Evolutionary conservation across 1,140 invertebrate genomes (phyloP).

Genomic region (Acromyrmex heyeri): DNA sequence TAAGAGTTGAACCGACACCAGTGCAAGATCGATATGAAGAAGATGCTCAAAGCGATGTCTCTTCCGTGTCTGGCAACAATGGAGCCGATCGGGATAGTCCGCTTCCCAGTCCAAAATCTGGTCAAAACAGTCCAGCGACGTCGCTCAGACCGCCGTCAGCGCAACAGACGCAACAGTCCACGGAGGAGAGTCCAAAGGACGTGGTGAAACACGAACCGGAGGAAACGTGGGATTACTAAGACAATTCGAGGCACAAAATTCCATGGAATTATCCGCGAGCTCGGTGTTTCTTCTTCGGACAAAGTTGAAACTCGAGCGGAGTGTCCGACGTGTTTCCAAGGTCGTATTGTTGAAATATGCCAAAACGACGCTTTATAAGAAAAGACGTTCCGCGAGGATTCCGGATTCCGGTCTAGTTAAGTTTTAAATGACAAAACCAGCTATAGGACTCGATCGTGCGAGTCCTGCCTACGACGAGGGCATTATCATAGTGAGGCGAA

Average conservation of each 20-base stretch:
- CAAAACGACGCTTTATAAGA: slow-evolving; percentile 70
- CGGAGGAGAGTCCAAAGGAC: slow-evolving; percentile 83
- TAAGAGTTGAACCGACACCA: slow-evolving; percentile 91
- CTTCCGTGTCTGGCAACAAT: slow-evolving; percentile 86
- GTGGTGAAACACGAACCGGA: slow-evolving; percentile 85
- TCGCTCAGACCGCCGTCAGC: slow-evolving; percentile 81
- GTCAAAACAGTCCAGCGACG: slow-evolving; percentile 81
- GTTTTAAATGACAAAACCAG: slow-evolving; percentile 83
- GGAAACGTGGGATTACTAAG: slow-evolving; percentile 85
- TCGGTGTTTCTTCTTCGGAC: slow-evolving; percentile 18
- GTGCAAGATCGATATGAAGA: slow-evolving; percentile 88
- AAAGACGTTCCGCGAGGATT: slow-evolving; percentile 52
- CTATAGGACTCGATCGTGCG: slow-evolving; percentile 84
- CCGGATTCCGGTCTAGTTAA: slow-evolving; percentile 77
- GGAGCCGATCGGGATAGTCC: slow-evolving; percentile 82
- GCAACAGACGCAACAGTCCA: slow-evolving; percentile 78
- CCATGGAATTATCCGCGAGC: slow-evolving; percentile 33
- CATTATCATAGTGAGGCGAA: slow-evolving; percentile 81
- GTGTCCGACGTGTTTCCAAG: slow-evolving; percentile 20
- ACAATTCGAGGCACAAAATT: slow-evolving; percentile 16
- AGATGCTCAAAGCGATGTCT: slow-evolving; percentile 87
- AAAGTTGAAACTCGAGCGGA: background rate
- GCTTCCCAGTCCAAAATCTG: slow-evolving; percentile 83
- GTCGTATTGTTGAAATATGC: slow-evolving; percentile 57
- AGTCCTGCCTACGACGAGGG: slow-evolving; percentile 86